Base-by-base conservation (phyloP, 2,797 vertebrate genomes). In the Gallirallus australis region DNA sequence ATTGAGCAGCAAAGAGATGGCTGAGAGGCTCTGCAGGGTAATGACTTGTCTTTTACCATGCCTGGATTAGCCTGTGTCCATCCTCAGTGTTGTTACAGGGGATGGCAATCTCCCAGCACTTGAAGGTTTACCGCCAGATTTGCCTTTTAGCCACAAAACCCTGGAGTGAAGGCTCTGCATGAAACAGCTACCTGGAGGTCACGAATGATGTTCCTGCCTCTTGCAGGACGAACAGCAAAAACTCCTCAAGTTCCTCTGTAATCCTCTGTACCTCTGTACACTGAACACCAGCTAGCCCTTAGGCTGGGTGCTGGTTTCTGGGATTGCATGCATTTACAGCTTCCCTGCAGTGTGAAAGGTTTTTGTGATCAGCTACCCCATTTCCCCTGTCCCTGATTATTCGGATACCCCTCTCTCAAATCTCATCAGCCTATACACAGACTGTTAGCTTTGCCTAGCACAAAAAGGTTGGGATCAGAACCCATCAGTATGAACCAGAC, bases 31-130 rank as follows among this genome's bases (percentile, higher is more conserved):
- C 16, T 40, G 5, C n/a, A 40, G 64, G 17, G 39, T 81, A 60
- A 27, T 70, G 31, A 11, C 60, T 85, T 63, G n/a, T 76, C 30
- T 87, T 80, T 60, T 70, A 27, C 48, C 24, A 6, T 42, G n/a
- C 31, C 65, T 82, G n/a, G 30, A 70, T 94, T 89, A 93, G 78
- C 53, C 48, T 21, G 12, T 80, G 79, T 85, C 64, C 10, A 2
- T 79, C 52, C 19, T 13, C 25, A 8, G 28, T 52, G 66, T 59
- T 78, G 65, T 82, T 82, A 60, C 27, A 52, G 64, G 8, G 75
- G 45, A 82, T 92, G 78, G 84, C 76, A 93, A 24, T 84, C 60
- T 96, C 86, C 83, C 90, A 94, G 83, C 81, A 54, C 71, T 96
- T 93, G 53, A 50, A 64, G 71, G 73, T 3, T 94, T 94, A 82